Evolutionary conservation across 2,797 vertebrate species (phyloP).

Genomic region (Lemur catta): DNA sequence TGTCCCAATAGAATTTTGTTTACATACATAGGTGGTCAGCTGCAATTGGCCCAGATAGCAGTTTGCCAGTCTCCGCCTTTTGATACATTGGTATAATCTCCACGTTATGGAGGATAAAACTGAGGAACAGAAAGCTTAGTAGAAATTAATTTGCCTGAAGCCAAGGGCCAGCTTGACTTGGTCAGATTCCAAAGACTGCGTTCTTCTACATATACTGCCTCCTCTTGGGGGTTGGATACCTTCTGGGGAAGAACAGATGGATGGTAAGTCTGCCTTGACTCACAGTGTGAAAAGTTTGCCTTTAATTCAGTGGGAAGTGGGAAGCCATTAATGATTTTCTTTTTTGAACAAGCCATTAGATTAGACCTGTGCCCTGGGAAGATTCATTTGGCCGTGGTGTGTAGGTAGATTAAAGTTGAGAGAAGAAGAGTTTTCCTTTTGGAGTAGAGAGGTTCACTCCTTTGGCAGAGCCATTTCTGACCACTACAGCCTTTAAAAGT

Average conservation of each 20-base stretch:
- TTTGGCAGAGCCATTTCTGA: neutral
- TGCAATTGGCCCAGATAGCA: neutral
- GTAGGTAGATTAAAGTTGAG: neutral
- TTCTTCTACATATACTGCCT: neutral
- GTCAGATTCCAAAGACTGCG: neutral
- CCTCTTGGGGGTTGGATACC: fast-evolving
- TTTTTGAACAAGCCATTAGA: neutral
- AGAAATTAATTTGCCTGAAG: neutral
- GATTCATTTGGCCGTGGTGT: neutral
- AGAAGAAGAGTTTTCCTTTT: neutral
- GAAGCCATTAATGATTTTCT: neutral
- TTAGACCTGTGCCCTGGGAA: neutral
- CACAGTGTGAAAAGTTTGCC: neutral
- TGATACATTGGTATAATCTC: neutral
- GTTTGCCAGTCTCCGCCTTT: neutral
- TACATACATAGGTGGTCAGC: neutral
- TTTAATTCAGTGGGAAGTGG: neutral
- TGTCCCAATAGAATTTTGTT: neutral
- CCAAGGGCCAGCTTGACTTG: neutral
- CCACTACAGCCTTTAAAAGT: neutral
- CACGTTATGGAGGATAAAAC: neutral
- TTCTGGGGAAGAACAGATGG: neutral
- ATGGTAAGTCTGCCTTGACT: neutral
- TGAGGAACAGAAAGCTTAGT: neutral
- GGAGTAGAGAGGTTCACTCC: neutral